Conservation (phyloP, 2,113 vertebrate species). For the Oenanthe oenanthe region DNA sequence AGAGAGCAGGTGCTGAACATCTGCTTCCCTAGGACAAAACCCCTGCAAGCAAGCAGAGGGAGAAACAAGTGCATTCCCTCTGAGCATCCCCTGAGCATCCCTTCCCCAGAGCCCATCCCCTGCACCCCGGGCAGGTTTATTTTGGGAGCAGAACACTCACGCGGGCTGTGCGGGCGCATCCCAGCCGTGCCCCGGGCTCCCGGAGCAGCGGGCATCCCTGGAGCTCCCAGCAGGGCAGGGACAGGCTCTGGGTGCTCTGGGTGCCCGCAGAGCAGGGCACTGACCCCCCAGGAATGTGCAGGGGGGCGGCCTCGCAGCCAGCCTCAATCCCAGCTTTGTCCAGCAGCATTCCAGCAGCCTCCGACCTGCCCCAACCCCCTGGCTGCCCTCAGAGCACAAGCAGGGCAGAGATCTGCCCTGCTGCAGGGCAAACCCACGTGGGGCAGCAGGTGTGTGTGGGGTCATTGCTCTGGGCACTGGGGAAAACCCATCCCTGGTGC, state of each 20-base stretch:
- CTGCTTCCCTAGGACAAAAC: neutral
- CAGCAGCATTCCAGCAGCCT: conserved; percentile 63
- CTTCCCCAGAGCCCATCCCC: neutral
- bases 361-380: conserved; percentile 32
- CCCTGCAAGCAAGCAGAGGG: neutral
- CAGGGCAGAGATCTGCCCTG: neutral
- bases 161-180: rapidly evolving
- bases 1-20: neutral
- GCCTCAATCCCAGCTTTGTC: conserved; percentile 80
- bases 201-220: neutral
- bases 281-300: conserved; percentile 80
- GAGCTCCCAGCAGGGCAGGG: neutral
- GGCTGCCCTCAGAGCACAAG: neutral
- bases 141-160: neutral
- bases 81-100: neutral
- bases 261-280: neutral
- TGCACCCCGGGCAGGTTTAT: neutral
- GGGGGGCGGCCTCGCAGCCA: conserved; percentile 63
- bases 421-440: rapidly evolving
- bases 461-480: rapidly evolving
- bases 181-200: neutral
- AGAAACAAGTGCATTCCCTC: neutral
- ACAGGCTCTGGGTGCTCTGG: neutral
- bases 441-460: neutral
- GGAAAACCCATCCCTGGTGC: neutral